phyloP scores from a whole-genome alignment of 2,113 vertebrate species.

The Anthoscopus minutus region DNA sequence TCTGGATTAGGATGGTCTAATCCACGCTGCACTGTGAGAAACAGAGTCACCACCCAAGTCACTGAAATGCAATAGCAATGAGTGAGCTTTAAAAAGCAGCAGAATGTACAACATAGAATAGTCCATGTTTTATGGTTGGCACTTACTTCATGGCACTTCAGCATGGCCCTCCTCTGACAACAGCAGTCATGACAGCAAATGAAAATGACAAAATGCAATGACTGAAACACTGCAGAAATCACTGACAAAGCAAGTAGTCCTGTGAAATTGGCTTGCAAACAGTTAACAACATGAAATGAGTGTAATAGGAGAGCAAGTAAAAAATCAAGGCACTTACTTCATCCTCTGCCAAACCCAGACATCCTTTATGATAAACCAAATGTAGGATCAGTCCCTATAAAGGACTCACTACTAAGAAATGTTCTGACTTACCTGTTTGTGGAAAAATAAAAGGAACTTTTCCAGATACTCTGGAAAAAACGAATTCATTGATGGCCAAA shows the following conservation, averaged over 20 bases:
- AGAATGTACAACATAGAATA: conserved; percentile 10
- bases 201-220: conserved; percentile 69
- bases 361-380: neutral
- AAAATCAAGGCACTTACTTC: neutral
- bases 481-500: neutral
- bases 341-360: neutral
- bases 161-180: conserved; percentile 70
- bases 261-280: neutral
- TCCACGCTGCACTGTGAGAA: neutral
- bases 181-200: conserved; percentile 69
- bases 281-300: neutral
- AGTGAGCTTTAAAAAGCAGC: conserved; percentile 21
- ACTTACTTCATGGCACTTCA: conserved; percentile 70
- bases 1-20: conserved; percentile 42
- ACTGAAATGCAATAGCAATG: neutral
- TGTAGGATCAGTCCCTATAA: neutral
- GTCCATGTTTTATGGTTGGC: neutral
- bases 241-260: conserved; percentile 18
- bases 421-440: neutral
- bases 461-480: neutral
- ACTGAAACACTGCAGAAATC: conserved; percentile 51
- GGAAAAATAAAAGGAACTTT: neutral
- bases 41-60: neutral
- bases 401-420: neutral
- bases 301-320: neutral